A percentile compares a stretch with the other conserved stretches of the same genome.
Evolutionary conservation across 2,113 vertebrate genomes (phyloP).

Genomic region (Gasterosteus nipponicus): DNA sequence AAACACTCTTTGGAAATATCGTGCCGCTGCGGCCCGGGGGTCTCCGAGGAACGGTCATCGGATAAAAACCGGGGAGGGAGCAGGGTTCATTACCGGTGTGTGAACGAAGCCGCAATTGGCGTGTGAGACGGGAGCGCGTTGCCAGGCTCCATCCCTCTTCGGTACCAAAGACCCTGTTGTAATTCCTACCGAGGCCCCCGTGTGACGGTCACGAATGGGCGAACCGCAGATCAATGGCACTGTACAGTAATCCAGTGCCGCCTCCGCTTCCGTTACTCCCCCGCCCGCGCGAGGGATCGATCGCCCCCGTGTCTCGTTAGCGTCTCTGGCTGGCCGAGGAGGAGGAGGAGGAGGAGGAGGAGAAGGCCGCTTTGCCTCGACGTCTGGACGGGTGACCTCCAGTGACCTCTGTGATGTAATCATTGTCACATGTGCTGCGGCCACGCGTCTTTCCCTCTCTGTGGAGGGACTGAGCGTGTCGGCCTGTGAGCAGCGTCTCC

Average conservation of each 20-base stretch:
- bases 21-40: neutral
- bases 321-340: slow-evolving; percentile 27
- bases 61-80: neutral
- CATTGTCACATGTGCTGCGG: slow-evolving; percentile 36
- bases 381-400: slow-evolving; percentile 17
- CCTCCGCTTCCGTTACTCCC: slow-evolving; percentile 59
- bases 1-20: slow-evolving; percentile 32
- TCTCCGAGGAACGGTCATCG: slow-evolving; percentile 26
- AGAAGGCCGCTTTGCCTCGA: neutral
- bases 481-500: neutral
- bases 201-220: slow-evolving; percentile 47
- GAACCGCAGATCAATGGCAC: slow-evolving; percentile 53
- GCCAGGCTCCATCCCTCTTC: slow-evolving; percentile 3
- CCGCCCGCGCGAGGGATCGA: slow-evolving; percentile 47
- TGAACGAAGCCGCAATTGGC: slow-evolving; percentile 26
- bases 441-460: slow-evolving; percentile 22
- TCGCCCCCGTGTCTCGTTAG: slow-evolving; percentile 61
- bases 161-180: neutral
- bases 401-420: neutral
- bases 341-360: neutral
- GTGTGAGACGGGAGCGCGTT: slow-evolving; percentile 27
- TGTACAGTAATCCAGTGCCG: slow-evolving; percentile 45
- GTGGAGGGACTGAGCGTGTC: neutral
- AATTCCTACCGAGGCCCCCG: slow-evolving; percentile 10
- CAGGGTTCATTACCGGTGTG: slow-evolving; percentile 10